Percentiles rank a stretch among this genome's conserved stretches.
Conservation (phyloP, 2,797 vertebrate genomes). For the Nyctalus aviator region DNA sequence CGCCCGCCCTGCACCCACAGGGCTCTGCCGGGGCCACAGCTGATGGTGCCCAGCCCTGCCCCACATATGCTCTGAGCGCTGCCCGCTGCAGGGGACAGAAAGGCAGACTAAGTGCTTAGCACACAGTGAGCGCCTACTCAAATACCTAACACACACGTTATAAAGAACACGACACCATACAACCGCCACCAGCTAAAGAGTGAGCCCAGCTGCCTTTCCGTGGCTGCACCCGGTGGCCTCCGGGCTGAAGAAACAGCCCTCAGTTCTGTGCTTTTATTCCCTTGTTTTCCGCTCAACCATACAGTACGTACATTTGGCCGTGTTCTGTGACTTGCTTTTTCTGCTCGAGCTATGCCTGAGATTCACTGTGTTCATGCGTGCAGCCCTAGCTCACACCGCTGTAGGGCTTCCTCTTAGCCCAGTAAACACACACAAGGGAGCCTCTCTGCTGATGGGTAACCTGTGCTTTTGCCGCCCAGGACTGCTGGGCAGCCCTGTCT, state of each 20-base stretch:
- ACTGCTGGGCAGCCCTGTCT: neutral
- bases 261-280: neutral
- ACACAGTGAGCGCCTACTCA: neutral
- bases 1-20: neutral
- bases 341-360: neutral
- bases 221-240: neutral
- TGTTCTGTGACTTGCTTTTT: neutral
- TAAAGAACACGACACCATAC: neutral
- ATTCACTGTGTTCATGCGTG: neutral
- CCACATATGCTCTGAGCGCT: neutral
- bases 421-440: too few relatives aligned
- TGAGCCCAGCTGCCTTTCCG: neutral
- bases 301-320: neutral
- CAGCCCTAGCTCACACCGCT: neutral
- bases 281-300: neutral
- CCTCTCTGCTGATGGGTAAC: neutral
- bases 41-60: fast-evolving
- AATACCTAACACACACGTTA: neutral
- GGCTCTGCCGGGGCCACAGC: neutral
- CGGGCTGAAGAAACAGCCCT: neutral
- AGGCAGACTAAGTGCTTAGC: neutral
- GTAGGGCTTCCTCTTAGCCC: neutral
- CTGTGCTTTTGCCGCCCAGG: neutral
- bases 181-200: neutral
- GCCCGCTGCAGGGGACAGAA: neutral